A percentile compares a stretch with the other conserved stretches of the same genome.
Conservation (phyloP, 2,888 invertebrate species). For the Tryphoninae sp. region DNA sequence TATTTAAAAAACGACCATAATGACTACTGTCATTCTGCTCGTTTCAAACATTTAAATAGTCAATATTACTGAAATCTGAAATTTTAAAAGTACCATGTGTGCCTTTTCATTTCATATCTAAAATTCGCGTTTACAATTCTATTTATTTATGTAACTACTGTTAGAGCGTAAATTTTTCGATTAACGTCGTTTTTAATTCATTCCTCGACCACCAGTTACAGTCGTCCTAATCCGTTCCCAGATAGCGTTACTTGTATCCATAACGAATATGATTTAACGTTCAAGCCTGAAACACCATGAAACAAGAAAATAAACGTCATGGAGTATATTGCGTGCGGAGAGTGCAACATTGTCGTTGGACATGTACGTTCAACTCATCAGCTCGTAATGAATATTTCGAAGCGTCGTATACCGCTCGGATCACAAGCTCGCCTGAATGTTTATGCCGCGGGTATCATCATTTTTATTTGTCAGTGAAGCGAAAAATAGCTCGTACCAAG, state of each 20-base stretch:
- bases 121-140: too few species aligned
- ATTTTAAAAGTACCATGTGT: background rate
- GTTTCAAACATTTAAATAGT: background rate
- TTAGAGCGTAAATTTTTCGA: background rate
- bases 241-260: background rate
- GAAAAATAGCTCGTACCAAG: constrained; percentile 75
- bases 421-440: constrained; percentile 52
- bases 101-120: background rate
- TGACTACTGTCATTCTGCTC: background rate
- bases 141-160: too few species aligned
- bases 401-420: constrained; percentile 17
- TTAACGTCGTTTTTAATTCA: background rate
- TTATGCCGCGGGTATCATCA: constrained; percentile 69
- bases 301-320: too few species aligned
- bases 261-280: background rate
- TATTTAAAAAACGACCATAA: too few species aligned
- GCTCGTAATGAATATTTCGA: constrained; percentile 48
- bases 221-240: background rate
- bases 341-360: background rate
- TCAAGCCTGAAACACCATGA: too few species aligned
- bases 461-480: constrained; percentile 80
- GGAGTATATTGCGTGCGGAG: background rate
- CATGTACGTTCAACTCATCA: background rate
- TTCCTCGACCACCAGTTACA: background rate
- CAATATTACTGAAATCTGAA: background rate